These are phyloP conservation scores for Tympanuchus pallidicinctus DNA, from an alignment of 2,113 vertebrate species.

Conservation along the genomic window DNA sequence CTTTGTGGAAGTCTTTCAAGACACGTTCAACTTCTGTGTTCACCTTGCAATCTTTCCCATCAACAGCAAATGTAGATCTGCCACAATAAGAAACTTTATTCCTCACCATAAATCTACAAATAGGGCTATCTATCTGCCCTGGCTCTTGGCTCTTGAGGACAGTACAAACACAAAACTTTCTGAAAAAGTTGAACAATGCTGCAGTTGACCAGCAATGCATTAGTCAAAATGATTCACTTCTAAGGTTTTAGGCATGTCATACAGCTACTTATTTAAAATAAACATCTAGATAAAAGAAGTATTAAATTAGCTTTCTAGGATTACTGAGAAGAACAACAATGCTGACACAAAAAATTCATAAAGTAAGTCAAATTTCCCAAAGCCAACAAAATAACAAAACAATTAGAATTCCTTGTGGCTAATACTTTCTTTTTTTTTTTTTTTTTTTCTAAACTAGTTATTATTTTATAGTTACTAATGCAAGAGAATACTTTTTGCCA, in stretches of 20 bases:
- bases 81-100: slow-evolving; percentile 21
- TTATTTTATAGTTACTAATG: not conserved
- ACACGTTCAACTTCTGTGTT: slow-evolving; percentile 85
- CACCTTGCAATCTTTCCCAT: slow-evolving; percentile 86
- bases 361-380: not conserved
- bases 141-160: not conserved
- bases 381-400: not conserved
- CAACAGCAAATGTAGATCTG: slow-evolving; percentile 88
- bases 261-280: not conserved
- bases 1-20: slow-evolving; percentile 85
- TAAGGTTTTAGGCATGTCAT: not conserved
- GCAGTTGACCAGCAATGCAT: not conserved
- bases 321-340: not conserved
- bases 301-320: not conserved
- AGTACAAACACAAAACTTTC: not conserved
- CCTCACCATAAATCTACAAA: not conserved
- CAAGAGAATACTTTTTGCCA: not conserved
- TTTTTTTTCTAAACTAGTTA: not conserved
- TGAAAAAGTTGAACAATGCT: not conserved
- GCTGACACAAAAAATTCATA: not conserved
- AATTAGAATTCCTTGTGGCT: not conserved
- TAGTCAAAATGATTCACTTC: not conserved
- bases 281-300: not conserved
- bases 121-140: not conserved
- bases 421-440: not conserved